phyloP scores from a whole-genome alignment of 2,113 vertebrate species.

The Sinocyclocheilus rhinocerous region DNA sequence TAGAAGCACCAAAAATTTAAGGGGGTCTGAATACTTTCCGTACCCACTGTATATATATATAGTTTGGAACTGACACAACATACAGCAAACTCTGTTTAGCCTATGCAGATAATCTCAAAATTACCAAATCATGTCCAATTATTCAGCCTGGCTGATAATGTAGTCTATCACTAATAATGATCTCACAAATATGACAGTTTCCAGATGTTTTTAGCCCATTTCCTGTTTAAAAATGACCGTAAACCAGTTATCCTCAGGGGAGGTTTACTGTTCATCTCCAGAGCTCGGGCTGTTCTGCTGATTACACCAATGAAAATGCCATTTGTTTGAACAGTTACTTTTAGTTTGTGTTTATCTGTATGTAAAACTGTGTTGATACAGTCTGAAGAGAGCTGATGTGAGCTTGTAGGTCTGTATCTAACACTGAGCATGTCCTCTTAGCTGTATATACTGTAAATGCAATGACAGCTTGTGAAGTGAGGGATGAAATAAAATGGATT shows the following conservation, averaged over 20 bases:
- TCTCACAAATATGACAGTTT: neutral
- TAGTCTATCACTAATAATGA: neutral
- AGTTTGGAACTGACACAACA: neutral
- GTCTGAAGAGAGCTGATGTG: neutral
- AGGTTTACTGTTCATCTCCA: constrained; percentile 21
- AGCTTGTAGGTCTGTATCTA: neutral
- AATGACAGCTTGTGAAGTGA: neutral
- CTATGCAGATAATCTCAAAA: constrained; percentile 8
- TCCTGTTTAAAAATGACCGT: constrained; percentile 17
- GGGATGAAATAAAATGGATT: neutral
- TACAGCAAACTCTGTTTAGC: neutral
- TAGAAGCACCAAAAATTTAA: no score
- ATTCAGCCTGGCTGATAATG: constrained; percentile 2
- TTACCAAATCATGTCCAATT: neutral
- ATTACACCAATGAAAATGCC: constrained; percentile 34
- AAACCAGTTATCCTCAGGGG: neutral
- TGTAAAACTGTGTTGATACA: neutral
- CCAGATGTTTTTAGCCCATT: constrained; percentile 28
- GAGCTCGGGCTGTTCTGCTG: constrained; percentile 28
- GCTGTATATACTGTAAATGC: neutral
- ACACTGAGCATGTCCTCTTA: neutral
- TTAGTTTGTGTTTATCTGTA: neutral
- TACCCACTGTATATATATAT: no score
- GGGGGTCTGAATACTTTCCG: no score
- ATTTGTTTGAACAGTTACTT: constrained; percentile 46